Percentiles rank a stretch among this genome's conserved stretches.
Conservation (phyloP, 2,113 vertebrate genomes). For the Lycaon pictus region DNA sequence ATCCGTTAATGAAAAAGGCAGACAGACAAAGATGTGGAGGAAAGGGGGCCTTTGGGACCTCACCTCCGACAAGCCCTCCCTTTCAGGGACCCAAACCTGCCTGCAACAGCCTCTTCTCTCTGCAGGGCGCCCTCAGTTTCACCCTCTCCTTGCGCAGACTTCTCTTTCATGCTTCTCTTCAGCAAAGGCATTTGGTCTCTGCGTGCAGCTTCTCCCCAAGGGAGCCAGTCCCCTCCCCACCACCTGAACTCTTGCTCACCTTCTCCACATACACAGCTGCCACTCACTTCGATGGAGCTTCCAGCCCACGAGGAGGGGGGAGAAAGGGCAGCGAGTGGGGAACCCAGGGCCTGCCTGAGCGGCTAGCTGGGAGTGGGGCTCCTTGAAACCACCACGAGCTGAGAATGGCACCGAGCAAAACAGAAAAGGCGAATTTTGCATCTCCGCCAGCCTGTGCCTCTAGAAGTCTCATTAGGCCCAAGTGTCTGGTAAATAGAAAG, state of each 20-base stretch:
- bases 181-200: not conserved
- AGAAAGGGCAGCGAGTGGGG: not conserved
- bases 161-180: not conserved
- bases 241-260: constrained; percentile 43
- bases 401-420: not conserved
- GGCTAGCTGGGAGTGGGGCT: not conserved
- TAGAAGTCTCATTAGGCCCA: constrained; percentile 13
- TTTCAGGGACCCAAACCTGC: not conserved
- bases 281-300: not conserved
- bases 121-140: not conserved
- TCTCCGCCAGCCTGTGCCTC: constrained; percentile 19
- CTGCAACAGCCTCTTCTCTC: not conserved
- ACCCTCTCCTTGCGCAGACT: not conserved
- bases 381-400: not conserved
- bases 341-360: not conserved
- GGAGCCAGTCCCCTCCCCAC: not conserved
- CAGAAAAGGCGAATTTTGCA: not conserved
- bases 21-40: not conserved
- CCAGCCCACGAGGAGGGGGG: not conserved
- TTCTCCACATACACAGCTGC: not conserved
- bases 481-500: constrained; percentile 62
- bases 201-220: not conserved
- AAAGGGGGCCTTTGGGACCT: not conserved
- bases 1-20: not conserved
- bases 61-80: not conserved